Base-by-base conservation (phyloP, 2,888 invertebrate species). In the Drosophila multiciliata region DNA sequence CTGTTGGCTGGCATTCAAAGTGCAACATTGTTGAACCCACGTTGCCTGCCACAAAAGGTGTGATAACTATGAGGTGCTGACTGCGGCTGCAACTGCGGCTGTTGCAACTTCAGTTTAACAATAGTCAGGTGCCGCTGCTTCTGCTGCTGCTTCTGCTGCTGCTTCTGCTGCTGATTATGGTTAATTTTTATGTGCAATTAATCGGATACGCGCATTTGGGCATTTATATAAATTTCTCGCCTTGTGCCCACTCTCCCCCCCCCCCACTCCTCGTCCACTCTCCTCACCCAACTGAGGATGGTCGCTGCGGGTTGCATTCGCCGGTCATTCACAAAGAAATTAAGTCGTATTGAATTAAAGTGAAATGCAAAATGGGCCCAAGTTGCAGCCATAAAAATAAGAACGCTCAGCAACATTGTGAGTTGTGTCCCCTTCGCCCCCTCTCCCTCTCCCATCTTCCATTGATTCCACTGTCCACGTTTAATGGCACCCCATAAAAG, bases 151-250 rank as follows among this genome's bases (percentile, higher is more conserved):
- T 60, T 50, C 36, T 12, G 32, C 32, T 49, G 42, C 20, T 49
- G 42, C 61, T 54, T 45, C 61, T 64, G 42, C 66, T 50, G 73
- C 71, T 75, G 88, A 85, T 83, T 86, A 82, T 85, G 88, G 86
- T 85, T 86, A 85, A 85, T 83, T 87, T 87, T 87, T 87, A 87
- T 87, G 86, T 80, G 83, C 88, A 88, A 89, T 89, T 87, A 87
- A 89, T 86, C 82, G 89, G 86, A 80, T 73, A 78, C 89, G 80
- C 78, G 81, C 89, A 85, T 82, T 86, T 89, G 87, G 82, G 89
- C 86, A 89, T 86, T 89, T 84, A 83, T 83, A 84, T 86, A 76
- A 84, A 79, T 81, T 87, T 87, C 88, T 76, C 67, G 75, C 83
- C 71, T 69, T 48, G 49, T 35, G 20, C 40, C 49, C 32, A 48